Evolutionary conservation across 2,888 invertebrate species (phyloP), one percentile per base, ranked within the genome.

Genomic region (Hyles lineata): DNA sequence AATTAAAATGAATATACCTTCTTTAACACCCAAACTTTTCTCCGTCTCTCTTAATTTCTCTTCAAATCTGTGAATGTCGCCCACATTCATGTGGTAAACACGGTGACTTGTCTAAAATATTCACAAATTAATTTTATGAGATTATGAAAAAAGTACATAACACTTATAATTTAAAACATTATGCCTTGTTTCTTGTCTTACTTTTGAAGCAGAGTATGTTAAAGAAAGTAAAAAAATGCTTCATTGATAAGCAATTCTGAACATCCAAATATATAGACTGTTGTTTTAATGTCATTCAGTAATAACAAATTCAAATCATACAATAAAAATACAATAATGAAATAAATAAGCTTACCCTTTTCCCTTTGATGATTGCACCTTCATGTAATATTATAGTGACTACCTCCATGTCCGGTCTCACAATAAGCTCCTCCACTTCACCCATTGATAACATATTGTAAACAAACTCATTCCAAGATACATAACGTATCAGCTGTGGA

Each of bases 401-500:
- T 81, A 97, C 96, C 85, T 98, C 98, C 82, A 97, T 94, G 85
- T 98, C 98, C 0, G 98, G 98, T 60, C 97, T 94, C 0, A 99
- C 97, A 76, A 98, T 96, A 15, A 98, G 92, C 90, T 98, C 97
- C 82, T 98, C 97, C 0, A 99, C 99, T 95, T 99, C 99, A 19
- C 99, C 99, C 86, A 98, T 98, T 0, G 98, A 97, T 72, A 99
- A 91, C 98, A 99, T 98, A 76, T 98, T 97, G 90, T 99, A 97
- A 0, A 98, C 96, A 94, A 99, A 99, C 92, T 99, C 99, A 91
- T 98, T 98, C 99, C 99, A 99, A 0, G 98, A 98, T 2, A 98
- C 97, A 87, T 97, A 98, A 50, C 97, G 95, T n/a, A 96, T 94
- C 35, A 96, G 86, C 96, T 96, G 88, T 9, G 91, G 86, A 70